Conservation (phyloP, 2,888 invertebrate species). For the Caenorhabditis imperialis region DNA sequence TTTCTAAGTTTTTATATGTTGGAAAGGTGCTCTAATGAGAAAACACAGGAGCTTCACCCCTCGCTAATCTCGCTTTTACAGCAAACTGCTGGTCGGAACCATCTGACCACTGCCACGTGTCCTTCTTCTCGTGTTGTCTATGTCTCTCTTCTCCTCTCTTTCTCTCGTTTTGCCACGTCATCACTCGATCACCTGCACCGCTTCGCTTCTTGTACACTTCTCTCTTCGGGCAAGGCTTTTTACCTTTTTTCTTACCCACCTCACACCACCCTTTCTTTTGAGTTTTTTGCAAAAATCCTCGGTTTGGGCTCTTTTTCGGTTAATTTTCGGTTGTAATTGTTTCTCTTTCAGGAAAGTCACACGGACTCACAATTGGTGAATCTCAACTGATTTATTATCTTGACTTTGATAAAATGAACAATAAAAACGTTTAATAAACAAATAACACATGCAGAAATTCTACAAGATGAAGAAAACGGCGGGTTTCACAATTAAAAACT, state of each 20-base stretch:
- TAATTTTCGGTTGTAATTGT: neutral
- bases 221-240: slow-evolving; percentile 40
- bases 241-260: slow-evolving; percentile 1
- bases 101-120: slow-evolving; percentile 16
- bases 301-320: neutral
- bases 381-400: neutral
- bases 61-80: slow-evolving; percentile 21
- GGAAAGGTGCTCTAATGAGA: too few species aligned
- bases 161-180: slow-evolving; percentile 30
- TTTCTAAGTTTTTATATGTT: neutral
- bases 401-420: neutral
- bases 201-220: slow-evolving; percentile 37
- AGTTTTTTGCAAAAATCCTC: neutral
- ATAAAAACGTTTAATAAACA: too few species aligned
- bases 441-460: neutral
- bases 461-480: neutral
- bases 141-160: slow-evolving; percentile 25
- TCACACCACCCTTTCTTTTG: too few species aligned
- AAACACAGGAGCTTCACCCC: neutral
- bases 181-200: slow-evolving; percentile 22
- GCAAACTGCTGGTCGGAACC: slow-evolving; percentile 52
- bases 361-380: slow-evolving; percentile 48
- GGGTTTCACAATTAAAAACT: neutral
- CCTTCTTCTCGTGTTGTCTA: slow-evolving; percentile 24
- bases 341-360: slow-evolving; percentile 51